Percentiles rank a stretch among this genome's conserved stretches.
These are phyloP conservation scores for Notoglanidium macrostoma DNA, from an alignment of 2,797 vertebrate genomes.

Conservation along the genomic window DNA sequence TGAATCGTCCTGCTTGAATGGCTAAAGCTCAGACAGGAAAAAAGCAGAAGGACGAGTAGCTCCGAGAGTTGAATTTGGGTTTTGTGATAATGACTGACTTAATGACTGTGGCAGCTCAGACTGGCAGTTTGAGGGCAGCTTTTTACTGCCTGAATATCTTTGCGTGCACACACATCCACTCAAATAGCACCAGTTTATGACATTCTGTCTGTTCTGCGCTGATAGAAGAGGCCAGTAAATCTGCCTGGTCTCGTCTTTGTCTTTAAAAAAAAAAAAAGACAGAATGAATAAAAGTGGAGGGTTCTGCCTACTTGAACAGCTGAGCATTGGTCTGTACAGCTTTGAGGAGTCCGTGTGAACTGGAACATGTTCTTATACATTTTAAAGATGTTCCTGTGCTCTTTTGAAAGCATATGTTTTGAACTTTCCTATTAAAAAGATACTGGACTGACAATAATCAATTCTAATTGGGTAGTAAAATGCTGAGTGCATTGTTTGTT, in stretches of 20 bases:
- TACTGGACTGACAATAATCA: constrained; percentile 56
- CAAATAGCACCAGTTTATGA: neutral
- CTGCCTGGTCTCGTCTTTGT: constrained; percentile 47
- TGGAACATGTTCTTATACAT: neutral
- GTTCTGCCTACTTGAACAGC: constrained; percentile 13
- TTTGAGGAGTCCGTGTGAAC: neutral
- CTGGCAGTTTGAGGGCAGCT: constrained; percentile 21
- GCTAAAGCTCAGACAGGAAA: constrained; percentile 19
- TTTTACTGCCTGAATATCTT: constrained; percentile 33
- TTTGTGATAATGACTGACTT: constrained; percentile 65
- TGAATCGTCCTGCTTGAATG: neutral
- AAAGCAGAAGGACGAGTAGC: constrained; percentile 17
- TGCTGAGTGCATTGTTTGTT: constrained; percentile 30
- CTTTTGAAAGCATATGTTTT: neutral
- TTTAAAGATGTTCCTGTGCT: neutral
- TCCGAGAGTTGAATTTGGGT: constrained; percentile 61
- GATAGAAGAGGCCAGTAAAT: constrained; percentile 55
- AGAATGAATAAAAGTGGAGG: constrained; percentile 53
- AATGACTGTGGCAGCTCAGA: constrained; percentile 65
- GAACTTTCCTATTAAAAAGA: neutral
- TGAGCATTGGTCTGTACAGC: constrained; percentile 11
- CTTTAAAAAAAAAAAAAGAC: constrained; percentile 47
- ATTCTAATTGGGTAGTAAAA: constrained; percentile 58
- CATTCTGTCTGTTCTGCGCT: constrained; percentile 41
- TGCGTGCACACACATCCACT: neutral